Percentiles rank a stretch among this genome's conserved stretches.
These are phyloP conservation scores for Hemithea aestivaria DNA, from an alignment of 2,888 invertebrate species.

Conservation along the genomic window DNA sequence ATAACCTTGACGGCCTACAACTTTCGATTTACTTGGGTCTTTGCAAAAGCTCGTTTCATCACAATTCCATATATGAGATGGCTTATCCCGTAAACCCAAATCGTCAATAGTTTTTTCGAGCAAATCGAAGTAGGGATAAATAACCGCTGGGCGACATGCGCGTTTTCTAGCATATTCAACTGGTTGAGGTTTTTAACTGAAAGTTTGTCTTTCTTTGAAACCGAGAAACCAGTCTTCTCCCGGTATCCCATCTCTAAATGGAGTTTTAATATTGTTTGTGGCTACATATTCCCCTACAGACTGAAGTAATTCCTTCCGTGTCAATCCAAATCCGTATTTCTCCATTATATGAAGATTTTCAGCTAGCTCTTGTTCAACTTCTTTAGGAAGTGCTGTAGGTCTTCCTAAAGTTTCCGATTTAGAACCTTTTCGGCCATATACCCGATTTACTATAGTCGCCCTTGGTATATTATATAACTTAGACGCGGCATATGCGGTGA, in stretches of 20 bases:
- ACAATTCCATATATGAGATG: conserved; percentile 14
- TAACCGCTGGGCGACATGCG: conserved; percentile 28
- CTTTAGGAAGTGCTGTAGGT: conserved; percentile 26
- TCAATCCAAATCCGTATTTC: conserved; percentile 14
- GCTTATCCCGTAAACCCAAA: conserved; percentile 21
- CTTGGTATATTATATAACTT: conserved; percentile 17
- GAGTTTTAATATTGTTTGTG: conserved; percentile 29
- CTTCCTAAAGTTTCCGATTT: conserved; percentile 27
- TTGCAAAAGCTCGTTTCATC: conserved; percentile 15
- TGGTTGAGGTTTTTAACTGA: conserved; percentile 44
- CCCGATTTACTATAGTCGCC: conserved; percentile 13
- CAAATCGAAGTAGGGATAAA: conserved; percentile 27
- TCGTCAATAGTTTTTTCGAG: conserved; percentile 21
- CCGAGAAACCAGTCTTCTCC: conserved; percentile 10
- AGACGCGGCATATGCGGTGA: conserved; percentile 15
- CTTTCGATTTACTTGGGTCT: conserved; percentile 20
- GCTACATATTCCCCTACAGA: conserved; percentile 33
- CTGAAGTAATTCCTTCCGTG: conserved; percentile 30
- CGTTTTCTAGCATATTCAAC: conserved; percentile 35
- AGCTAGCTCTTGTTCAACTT: conserved; percentile 30
- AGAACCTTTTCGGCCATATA: conserved; percentile 8
- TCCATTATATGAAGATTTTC: conserved; percentile 31
- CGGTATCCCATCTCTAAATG: conserved; percentile 30
- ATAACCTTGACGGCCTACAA: conserved; percentile 26
- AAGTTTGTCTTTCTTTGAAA: conserved; percentile 29